Base-by-base conservation (phyloP, 2,113 vertebrate species). In the Callionymus lyra region DNA sequence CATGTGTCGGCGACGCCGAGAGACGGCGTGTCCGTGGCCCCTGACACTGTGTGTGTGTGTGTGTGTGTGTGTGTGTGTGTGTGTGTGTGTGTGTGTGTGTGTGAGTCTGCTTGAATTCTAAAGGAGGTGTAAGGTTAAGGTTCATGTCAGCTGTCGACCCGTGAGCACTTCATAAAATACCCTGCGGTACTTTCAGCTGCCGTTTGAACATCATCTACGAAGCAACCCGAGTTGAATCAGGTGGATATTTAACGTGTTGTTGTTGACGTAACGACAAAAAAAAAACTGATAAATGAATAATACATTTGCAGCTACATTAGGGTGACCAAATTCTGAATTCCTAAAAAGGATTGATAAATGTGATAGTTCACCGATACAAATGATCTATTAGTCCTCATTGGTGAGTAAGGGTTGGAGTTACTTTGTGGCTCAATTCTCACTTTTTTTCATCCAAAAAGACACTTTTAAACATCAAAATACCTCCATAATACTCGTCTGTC, bases 81-180 rank as follows among this genome's bases (percentile, higher is more conserved):
- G 14, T 11, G 48, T 51, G 6, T 32, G 59, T 55, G 13, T 37
- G 43, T 36, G 61, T 33, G 31, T 12, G 16, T 38, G 66, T 56
- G 57, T 6, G 27, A 14, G 50, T 31, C 31, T 59, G 62, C 62
- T 65, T 62, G 74, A 68, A 70, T 69, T 74, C 65, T 72, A 68
- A 77, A 77, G 72, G 69, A 80, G 57, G 71, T 76, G 74, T 55
- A 53, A 63, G 79, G 75, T 83, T 67, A 77, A 35, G 48, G 79
- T 52, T 83, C 74, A 51, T 55, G 63, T 75, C 72, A 60, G 67
- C 67, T 77, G 71, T 76, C 73, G 69, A 69, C 62, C 71, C 51
- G 49, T 63, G 59, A 75, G 61, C 65, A 74, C 71, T 82, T 70
- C 59, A 68, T 72, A 74, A 66, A 77, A 62, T 65, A 63, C 59